Base-by-base conservation (phyloP, 2,888 invertebrate species). In the Arrhopalites spinosus region DNA sequence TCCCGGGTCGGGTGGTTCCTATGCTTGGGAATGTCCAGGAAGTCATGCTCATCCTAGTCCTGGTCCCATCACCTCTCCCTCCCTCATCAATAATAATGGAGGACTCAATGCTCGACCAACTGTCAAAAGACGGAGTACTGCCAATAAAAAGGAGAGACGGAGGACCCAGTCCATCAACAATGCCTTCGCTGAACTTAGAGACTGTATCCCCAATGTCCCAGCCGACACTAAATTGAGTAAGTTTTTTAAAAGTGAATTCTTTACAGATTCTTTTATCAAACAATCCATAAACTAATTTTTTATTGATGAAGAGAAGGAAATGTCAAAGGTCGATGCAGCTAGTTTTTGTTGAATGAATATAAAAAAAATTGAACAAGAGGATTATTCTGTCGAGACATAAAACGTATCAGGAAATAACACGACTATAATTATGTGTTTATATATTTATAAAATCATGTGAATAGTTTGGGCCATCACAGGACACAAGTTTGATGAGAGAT, bases 191-290 rank as follows among this genome's bases (percentile, higher is more conserved):
- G 94, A 95, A 84, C 87, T 98, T 0, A 87, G 97, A 17, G 95
- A 96, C 80, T 94, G 96, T 85, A 98, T 98, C 83, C 98, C 98
- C 0, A 96, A 97, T 84, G 96, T 98, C 0, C 97, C 97, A 0
- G 91, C 94, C 0, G 97, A 98, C 84, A 98, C 97, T 0, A 98
- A 97, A 86, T 86, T 97, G 36, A 95, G 95, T 17, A 79, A 78
- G 80, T 63, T 53, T 45, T 25, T 36, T n/a, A 68, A 47, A 47
- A 25, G 20, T n/a, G 5, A n/a, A 17, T 8, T 13, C n/a, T 23
- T 56, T 56, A 56, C n/a, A n/a, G 20, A 20, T 13, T 13, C 8
- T n/a, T 5, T 23, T 23, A 56, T 56, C 56, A 7, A n/a, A 56
- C 8, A 45, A 15, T 45, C 15, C 45, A 7, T 7, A 45, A 45